Percentiles rank a stretch among this genome's conserved stretches.
Evolutionary conservation across 2,113 vertebrate genomes (phyloP).

Genomic region (Tiliqua scincoides): DNA sequence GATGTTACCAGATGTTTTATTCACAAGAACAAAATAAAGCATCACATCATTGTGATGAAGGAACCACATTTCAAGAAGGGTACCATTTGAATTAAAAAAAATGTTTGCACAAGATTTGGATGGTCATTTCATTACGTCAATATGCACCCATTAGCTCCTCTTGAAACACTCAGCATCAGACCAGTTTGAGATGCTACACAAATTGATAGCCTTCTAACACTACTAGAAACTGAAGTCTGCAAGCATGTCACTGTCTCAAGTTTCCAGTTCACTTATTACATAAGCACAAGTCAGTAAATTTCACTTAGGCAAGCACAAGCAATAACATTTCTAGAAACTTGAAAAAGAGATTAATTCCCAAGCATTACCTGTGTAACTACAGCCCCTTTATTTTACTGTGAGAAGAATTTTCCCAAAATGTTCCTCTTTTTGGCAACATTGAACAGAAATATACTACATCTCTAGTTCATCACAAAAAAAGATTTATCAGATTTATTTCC

Average conservation of each 20-base stretch:
- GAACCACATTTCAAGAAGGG: not conserved
- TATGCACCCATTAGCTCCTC: slow-evolving; percentile 20
- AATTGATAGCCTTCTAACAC: not conserved
- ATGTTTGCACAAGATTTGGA: not conserved
- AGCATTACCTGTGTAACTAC: not conserved
- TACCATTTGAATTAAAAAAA: not conserved
- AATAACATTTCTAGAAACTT: not conserved
- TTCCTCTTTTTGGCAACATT: not conserved
- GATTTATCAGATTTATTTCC: not conserved
- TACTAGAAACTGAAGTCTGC: not conserved
- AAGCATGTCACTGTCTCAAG: not conserved
- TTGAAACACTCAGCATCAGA: not conserved
- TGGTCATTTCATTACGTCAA: not conserved
- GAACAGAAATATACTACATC: not conserved
- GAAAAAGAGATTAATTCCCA: not conserved
- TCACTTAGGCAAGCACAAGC: not conserved
- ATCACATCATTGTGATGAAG: not conserved
- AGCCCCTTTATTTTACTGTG: not conserved
- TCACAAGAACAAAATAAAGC: too few relatives aligned
- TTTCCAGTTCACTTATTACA: not conserved
- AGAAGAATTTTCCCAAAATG: not conserved
- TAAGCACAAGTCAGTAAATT: not conserved
- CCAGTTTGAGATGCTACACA: not conserved
- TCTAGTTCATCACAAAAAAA: not conserved
- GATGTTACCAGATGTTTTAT: too few relatives aligned